A percentile compares a stretch with the other conserved stretches of the same genome.
phyloP scores from a whole-genome alignment of 2,888 invertebrate genomes.

The Elegia similella region DNA sequence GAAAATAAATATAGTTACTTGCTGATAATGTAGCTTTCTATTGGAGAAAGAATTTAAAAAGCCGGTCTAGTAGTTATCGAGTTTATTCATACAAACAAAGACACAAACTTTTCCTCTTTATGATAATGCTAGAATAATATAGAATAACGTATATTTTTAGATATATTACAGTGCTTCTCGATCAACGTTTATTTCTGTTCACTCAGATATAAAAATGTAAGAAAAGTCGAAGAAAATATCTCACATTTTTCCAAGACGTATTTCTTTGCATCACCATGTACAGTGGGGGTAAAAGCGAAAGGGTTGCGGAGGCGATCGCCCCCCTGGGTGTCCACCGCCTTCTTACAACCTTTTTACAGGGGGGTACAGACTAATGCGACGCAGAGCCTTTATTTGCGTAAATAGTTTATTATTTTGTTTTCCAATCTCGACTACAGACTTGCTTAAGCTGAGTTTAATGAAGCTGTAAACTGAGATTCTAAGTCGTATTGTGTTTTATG shows the following conservation, averaged over 20 bases:
- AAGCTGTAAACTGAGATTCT: neutral
- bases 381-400: constrained; percentile 54
- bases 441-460: constrained; percentile 9
- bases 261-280: constrained; percentile 63
- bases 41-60: too few relatives aligned
- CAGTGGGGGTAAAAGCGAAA: constrained; percentile 78
- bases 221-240: neutral
- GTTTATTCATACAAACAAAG: too few relatives aligned
- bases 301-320: constrained; percentile 78
- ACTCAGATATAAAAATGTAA: too few relatives aligned
- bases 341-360: constrained; percentile 81
- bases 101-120: too few relatives aligned
- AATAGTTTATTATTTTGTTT: constrained; percentile 32
- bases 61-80: too few relatives aligned
- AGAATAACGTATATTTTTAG: too few relatives aligned
- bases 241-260: constrained; percentile 1
- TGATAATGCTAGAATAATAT: too few relatives aligned
- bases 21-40: too few relatives aligned
- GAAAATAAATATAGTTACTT: too few relatives aligned
- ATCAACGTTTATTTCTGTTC: too few relatives aligned
- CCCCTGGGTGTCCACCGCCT: constrained; percentile 75
- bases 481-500: neutral
- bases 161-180: too few relatives aligned
- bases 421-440: constrained; percentile 18
- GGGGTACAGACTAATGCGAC: constrained; percentile 67